Conservation (phyloP, 2,888 invertebrate genomes). For the Lycaena phlaeas region DNA sequence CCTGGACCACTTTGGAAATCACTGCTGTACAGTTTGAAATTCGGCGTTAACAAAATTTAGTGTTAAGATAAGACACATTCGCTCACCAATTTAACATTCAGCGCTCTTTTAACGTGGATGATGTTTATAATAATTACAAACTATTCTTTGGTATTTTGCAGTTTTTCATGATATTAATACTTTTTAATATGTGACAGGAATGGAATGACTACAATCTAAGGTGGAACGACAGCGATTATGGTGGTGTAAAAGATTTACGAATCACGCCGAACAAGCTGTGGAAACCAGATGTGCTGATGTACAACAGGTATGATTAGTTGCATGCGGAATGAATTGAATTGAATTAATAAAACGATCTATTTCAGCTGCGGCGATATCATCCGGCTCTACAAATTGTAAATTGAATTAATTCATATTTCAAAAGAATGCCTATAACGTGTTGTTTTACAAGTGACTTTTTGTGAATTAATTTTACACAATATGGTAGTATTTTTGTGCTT, state of each 20-base stretch:
- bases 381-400: constrained; percentile 12
- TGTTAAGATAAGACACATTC: too few species aligned
- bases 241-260: constrained; percentile 93
- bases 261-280: constrained; percentile 96
- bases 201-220: constrained; percentile 98
- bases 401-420: neutral
- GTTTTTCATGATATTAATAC: constrained; percentile 21
- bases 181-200: constrained; percentile 77
- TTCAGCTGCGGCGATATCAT: constrained; percentile 15
- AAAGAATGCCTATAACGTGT: neutral
- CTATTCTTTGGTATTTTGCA: too few species aligned
- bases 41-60: too few species aligned
- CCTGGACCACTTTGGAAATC: too few species aligned
- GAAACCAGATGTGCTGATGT: constrained; percentile 99
- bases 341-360: constrained; percentile 12
- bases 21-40: too few species aligned
- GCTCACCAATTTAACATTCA: too few species aligned
- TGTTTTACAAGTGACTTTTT: neutral
- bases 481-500: constrained; percentile 1
- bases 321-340: constrained; percentile 15
- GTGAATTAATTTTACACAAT: neutral
- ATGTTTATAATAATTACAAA: too few species aligned
- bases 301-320: constrained; percentile 89
- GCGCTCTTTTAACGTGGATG: too few species aligned
- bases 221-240: constrained; percentile 97